These are phyloP conservation scores for Plodia interpunctella DNA, from an alignment of 1,140 invertebrate genomes.

Conservation along the genomic window DNA sequence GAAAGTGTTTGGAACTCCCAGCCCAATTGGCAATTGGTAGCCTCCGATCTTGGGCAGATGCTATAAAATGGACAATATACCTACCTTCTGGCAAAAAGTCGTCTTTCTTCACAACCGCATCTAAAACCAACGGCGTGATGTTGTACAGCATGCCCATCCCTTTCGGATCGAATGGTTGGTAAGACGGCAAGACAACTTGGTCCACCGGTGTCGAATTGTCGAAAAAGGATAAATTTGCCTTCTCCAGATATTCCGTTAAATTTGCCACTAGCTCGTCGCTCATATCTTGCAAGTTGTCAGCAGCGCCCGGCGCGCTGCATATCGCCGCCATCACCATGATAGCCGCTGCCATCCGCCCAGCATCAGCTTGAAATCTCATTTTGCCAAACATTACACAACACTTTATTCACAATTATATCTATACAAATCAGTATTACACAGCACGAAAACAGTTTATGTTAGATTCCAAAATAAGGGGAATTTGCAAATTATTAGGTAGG, in stretches of 20 bases:
- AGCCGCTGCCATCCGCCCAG: neutral
- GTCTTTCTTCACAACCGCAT: neutral
- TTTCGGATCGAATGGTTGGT: neutral
- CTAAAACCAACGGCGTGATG: neutral
- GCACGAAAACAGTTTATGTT: no score
- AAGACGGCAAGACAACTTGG: neutral
- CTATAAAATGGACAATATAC: neutral
- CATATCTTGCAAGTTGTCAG: neutral
- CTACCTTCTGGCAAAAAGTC: neutral
- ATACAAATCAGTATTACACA: no score
- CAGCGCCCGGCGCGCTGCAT: neutral
- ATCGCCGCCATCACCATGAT: neutral
- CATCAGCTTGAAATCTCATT: neutral
- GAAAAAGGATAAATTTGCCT: neutral
- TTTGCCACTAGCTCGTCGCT: neutral
- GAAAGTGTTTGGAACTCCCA: no score
- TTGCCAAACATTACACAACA: neutral
- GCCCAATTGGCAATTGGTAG: no score
- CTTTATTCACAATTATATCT: neutral
- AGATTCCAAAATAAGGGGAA: no score
- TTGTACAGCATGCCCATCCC: conserved; percentile 1
- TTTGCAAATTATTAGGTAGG: no score
- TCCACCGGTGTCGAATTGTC: neutral
- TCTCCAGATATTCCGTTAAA: neutral
- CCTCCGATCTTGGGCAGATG: no score